Percentiles rank a stretch among this genome's conserved stretches.
These are phyloP conservation scores for Sisyra terminalis DNA, from an alignment of 2,888 invertebrate genomes.

Conservation along the genomic window DNA sequence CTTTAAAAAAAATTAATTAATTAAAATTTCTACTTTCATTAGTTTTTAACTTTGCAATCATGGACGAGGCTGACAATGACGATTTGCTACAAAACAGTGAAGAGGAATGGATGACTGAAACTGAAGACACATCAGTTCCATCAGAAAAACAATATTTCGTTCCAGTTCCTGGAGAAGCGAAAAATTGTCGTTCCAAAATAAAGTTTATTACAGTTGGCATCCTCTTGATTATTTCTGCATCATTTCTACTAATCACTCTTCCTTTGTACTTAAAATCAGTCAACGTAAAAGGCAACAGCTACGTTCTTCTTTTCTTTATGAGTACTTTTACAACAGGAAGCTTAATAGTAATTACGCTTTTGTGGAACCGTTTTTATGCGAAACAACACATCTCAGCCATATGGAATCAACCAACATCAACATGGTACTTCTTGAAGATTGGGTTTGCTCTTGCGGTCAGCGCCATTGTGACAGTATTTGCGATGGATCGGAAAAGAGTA, in stretches of 20 bases:
- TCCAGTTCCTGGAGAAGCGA: slow-evolving; percentile 16
- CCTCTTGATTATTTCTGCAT: slow-evolving; percentile 28
- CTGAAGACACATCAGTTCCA: slow-evolving; percentile 21
- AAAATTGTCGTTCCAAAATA: slow-evolving; percentile 23
- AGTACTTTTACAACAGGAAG: slow-evolving; percentile 18
- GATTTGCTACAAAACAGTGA: slow-evolving; percentile 23
- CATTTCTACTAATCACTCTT: slow-evolving; percentile 30
- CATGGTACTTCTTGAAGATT: slow-evolving; percentile 25
- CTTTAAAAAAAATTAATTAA: too few species aligned
- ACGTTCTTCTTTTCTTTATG: slow-evolving; percentile 21
- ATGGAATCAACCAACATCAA: slow-evolving; percentile 24
- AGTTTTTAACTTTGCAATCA: slow-evolving; percentile 2
- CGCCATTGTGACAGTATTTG: slow-evolving; percentile 31
- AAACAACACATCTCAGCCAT: slow-evolving; percentile 13
- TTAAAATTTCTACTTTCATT: too few species aligned
- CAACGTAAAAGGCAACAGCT: slow-evolving; percentile 21
- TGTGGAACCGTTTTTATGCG: slow-evolving; percentile 18
- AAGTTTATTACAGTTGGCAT: slow-evolving; percentile 29
- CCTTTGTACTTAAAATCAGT: slow-evolving; percentile 32
- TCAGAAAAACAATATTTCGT: slow-evolving; percentile 19
- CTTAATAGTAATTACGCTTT: slow-evolving; percentile 17
- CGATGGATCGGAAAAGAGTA: slow-evolving; percentile 34
- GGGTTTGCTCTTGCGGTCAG: slow-evolving; percentile 28
- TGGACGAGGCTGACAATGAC: slow-evolving; percentile 23
- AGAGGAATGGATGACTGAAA: slow-evolving; percentile 24